Evolutionary conservation across 2,797 vertebrate species (phyloP).

Genomic region (Sebastes steindachneri): DNA sequence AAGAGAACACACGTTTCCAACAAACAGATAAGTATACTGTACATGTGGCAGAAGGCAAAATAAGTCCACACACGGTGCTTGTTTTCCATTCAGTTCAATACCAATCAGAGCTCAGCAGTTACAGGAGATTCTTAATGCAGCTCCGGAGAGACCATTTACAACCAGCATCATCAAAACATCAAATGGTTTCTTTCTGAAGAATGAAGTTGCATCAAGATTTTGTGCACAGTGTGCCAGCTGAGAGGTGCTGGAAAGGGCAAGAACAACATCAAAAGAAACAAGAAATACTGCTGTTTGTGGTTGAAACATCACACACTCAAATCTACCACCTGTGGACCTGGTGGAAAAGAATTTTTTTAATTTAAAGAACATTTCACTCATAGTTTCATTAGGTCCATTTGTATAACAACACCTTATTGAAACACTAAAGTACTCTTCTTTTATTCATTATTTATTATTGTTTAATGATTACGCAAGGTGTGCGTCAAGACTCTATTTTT

Average conservation of each 20-base stretch:
- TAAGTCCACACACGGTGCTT: not conserved
- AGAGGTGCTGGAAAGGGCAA: conserved; percentile 7
- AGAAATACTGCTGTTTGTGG: not conserved
- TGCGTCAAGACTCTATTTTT: not conserved
- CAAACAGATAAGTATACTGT: not conserved
- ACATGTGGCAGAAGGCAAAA: not conserved
- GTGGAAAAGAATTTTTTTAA: not conserved
- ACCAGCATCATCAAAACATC: not conserved
- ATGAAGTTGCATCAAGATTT: conserved; percentile 8
- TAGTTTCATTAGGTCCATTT: not conserved
- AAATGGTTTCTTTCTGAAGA: conserved; percentile 1
- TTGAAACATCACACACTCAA: conserved; percentile 2
- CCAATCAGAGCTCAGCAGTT: not conserved
- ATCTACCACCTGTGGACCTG: not conserved
- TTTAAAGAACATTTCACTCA: not conserved
- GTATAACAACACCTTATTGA: too few species aligned
- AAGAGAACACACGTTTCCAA: not conserved
- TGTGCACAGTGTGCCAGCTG: conserved; percentile 3
- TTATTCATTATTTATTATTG: not conserved
- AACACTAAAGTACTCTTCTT: not conserved
- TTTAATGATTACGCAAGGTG: not conserved
- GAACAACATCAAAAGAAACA: conserved; percentile 20
- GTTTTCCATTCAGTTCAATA: not conserved
- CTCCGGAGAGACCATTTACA: conserved; percentile 7
- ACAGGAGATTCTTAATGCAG: not conserved